phyloP scores from a whole-genome alignment of 2,113 vertebrate species.

The Menura novaehollandiae region DNA sequence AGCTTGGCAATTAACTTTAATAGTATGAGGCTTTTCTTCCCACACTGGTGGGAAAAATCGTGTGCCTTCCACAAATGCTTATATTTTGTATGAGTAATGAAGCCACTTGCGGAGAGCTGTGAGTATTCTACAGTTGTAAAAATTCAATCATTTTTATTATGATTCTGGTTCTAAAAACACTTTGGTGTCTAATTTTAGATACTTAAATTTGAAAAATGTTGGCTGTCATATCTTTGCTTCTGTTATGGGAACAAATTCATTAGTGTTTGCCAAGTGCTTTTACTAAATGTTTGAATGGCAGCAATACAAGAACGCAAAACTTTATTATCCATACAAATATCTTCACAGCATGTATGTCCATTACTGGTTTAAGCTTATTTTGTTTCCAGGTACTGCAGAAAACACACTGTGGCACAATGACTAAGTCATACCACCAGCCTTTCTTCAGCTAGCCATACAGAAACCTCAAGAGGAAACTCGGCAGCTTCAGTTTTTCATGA shows the following conservation, averaged over 20 bases:
- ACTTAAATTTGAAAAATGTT: background rate
- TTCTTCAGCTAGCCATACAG: background rate
- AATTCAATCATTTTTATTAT: background rate
- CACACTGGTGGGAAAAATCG: background rate
- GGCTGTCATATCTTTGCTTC: background rate
- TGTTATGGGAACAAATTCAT: background rate
- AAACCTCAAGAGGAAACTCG: background rate
- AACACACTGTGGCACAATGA: background rate
- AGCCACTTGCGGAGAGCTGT: background rate
- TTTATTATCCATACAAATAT: background rate
- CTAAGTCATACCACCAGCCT: background rate
- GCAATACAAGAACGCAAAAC: background rate
- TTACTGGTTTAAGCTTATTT: background rate
- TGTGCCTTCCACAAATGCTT: background rate
- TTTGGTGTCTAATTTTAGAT: slow-evolving; percentile 24
- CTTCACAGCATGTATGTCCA: background rate
- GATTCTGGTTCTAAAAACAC: slow-evolving; percentile 5
- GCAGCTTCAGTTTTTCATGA: background rate
- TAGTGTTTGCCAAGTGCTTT: background rate
- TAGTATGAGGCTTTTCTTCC: background rate
- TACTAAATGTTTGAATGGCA: background rate
- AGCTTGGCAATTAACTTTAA: background rate
- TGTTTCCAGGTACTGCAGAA: background rate
- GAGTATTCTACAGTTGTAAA: background rate
- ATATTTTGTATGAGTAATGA: background rate